A percentile compares a stretch with the other conserved stretches of the same genome.
phyloP scores from a whole-genome alignment of 2,113 vertebrate genomes.

The Microtus oregoni region DNA sequence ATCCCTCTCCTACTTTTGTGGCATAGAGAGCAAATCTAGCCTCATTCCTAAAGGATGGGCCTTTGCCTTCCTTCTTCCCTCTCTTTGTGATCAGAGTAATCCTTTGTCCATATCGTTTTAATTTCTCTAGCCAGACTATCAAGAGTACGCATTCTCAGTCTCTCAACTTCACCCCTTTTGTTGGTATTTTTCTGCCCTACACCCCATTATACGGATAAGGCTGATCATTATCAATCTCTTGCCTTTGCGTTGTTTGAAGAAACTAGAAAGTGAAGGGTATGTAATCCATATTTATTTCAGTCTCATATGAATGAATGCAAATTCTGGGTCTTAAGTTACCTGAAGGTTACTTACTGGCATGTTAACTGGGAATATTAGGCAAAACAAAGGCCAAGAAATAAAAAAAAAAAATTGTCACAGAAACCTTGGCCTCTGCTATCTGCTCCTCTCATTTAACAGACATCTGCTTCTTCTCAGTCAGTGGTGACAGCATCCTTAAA shows the following conservation, averaged over 20 bases:
- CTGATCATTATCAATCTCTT: not conserved
- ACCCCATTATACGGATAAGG: not conserved
- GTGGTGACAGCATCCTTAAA: not conserved
- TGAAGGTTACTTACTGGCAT: not conserved
- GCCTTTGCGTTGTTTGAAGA: not conserved
- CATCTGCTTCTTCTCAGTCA: not conserved
- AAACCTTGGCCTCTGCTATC: not conserved
- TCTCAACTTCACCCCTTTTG: not conserved
- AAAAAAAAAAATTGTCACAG: not conserved
- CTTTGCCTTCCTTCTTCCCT: constrained; percentile 18
- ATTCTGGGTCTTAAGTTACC: not conserved
- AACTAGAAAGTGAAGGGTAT: not conserved
- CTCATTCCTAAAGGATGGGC: not conserved
- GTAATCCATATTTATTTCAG: not conserved
- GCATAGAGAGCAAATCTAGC: not conserved
- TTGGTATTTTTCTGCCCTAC: not conserved
- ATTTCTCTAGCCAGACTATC: not conserved
- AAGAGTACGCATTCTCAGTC: not conserved
- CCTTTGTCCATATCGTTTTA: not conserved
- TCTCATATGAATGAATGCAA: not conserved
- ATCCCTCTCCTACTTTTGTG: not conserved
- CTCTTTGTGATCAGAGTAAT: not conserved
- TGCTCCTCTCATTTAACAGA: not conserved
- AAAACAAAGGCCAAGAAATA: not conserved
- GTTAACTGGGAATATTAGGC: not conserved